Evolutionary conservation across 2,888 invertebrate species (phyloP).

Genomic region (Orthosia gothica): DNA sequence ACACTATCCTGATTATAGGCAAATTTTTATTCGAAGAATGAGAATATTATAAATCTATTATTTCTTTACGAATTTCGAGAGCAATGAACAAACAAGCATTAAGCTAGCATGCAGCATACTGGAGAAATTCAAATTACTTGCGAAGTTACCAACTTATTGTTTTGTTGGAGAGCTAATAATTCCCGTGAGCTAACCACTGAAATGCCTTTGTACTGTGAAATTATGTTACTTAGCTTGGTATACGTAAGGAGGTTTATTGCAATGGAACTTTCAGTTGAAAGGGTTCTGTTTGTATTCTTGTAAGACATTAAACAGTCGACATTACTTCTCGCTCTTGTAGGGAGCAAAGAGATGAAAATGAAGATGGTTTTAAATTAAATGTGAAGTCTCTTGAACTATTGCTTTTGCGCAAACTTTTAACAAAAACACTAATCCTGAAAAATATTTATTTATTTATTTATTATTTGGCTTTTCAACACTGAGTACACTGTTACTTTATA

Average conservation of each 20-base stretch:
- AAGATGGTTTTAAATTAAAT: neutral
- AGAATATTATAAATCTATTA: neutral
- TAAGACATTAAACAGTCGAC: neutral
- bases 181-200: conserved; percentile 53
- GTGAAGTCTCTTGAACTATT: neutral
- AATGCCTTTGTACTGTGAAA: conserved; percentile 38
- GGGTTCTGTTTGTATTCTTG: conserved; percentile 13
- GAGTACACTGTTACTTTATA: too few species aligned
- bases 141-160: conserved; percentile 56
- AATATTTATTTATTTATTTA: too few species aligned
- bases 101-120: conserved; percentile 22
- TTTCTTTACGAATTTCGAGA: conserved; percentile 30
- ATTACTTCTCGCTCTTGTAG: neutral
- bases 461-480: too few species aligned
- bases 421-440: neutral
- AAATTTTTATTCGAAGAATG: neutral
- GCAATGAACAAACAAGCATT: conserved; percentile 33
- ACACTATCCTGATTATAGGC: too few species aligned
- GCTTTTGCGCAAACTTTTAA: neutral
- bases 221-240: conserved; percentile 27
- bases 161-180: conserved; percentile 57
- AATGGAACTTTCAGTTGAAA: conserved; percentile 25
- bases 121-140: conserved; percentile 58
- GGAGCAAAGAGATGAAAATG: neutral
- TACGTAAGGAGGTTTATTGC: conserved; percentile 23